phyloP scores from a whole-genome alignment of 2,113 vertebrate genomes.

The Murina feae region DNA sequence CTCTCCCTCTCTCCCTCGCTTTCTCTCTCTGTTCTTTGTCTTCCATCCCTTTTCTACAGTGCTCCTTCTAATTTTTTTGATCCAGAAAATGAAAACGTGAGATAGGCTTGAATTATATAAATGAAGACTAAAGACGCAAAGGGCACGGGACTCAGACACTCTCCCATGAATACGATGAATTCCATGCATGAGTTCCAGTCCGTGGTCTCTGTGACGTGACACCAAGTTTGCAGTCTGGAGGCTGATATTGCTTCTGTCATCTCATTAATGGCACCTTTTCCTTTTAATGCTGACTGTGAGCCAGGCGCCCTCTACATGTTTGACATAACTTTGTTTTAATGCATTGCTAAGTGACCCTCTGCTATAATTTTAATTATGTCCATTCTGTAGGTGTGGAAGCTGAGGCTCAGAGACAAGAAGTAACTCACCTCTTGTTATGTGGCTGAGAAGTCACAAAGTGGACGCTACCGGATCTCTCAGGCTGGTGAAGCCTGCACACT shows the following conservation, averaged over 20 bases:
- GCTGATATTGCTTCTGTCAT: not conserved
- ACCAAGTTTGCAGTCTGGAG: not conserved
- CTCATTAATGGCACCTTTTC: not conserved
- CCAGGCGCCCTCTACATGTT: not conserved
- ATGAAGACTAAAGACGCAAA: not conserved
- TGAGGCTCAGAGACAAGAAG: not conserved
- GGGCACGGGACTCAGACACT: not conserved
- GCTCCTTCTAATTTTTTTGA: not conserved
- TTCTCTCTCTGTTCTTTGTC: not conserved
- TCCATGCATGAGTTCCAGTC: not conserved
- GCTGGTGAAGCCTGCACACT: fast-evolving
- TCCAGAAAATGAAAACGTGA: not conserved
- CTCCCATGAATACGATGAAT: not conserved
- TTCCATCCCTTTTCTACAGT: not conserved
- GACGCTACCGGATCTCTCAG: not conserved
- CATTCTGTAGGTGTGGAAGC: not conserved
- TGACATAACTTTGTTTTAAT: not conserved
- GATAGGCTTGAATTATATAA: not conserved
- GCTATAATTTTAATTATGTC: not conserved
- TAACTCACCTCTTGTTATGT: not conserved
- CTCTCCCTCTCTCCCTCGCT: not conserved
- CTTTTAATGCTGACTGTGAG: not conserved
- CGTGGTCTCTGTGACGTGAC: not conserved
- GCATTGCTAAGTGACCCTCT: not conserved
- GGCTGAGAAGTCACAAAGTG: not conserved